Base-by-base conservation (phyloP, 2,113 vertebrate genomes). In the Elephantulus edwardii region DNA sequence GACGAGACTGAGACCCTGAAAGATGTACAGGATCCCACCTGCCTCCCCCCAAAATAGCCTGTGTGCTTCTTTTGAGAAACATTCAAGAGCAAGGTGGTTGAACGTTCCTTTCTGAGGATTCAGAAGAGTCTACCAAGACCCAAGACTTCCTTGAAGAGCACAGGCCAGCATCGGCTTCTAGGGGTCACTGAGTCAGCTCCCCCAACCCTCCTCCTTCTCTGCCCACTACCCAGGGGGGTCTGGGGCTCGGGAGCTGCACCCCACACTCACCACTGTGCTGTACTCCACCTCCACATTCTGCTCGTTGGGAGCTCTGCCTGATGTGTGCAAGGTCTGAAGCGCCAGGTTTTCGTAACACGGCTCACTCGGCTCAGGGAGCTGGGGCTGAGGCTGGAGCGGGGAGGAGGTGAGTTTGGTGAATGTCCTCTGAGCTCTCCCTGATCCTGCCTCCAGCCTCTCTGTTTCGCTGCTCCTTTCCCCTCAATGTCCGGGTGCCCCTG, bases 241-340 rank as follows among this genome's bases (percentile, higher is more conserved):
- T 11, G 3, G 60, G 5, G 28, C 60, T 30, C 60, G 16, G 60
- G 60, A 62, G 30, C 28, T 14, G 16, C 60, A 28, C 58, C 7
- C 4, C 0, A 0, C 11, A 66, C 94, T 93, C n/a, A 96, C 96
- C 93, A 94, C 52, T 0, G 19, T 83, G 94, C 90, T 93, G 17
- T 91, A 95, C 1, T 88, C 94, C 42, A 62, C 58, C 52, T 95
- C 93, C 1, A 0, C 22, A 26, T 13, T 1, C 0, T 33, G 50
- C 0, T 0, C 14, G 1, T 0, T 0, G 0, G 44, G 58, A 30
- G 66, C 24, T 24, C 35, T 79, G 40, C 0, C 8, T 16, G 30
- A 52, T 6, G 70, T n/a, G n/a, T n/a, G 19, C 70, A 8, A 1
- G 0, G 0, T 35, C 33, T 40, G 87, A 40, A 96, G 88, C 78